Conservation (phyloP, 2,888 invertebrate species). For the Keiferia lycopersicella region DNA sequence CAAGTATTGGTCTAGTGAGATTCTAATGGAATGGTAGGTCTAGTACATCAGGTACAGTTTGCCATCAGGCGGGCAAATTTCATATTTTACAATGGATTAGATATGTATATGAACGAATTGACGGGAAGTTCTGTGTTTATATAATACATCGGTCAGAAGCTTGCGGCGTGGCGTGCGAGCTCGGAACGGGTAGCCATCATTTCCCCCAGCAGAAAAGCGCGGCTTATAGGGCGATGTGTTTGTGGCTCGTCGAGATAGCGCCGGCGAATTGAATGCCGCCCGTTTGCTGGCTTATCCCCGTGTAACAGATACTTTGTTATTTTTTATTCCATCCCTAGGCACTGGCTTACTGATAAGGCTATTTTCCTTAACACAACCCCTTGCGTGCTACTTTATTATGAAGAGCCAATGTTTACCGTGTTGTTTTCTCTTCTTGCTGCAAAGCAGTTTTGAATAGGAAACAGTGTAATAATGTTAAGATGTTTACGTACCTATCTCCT, state of each 20-base stretch:
- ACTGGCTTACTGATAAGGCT: conserved; percentile 51
- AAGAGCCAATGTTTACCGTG: conserved; percentile 48
- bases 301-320: conserved; percentile 64
- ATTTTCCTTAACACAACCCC: conserved; percentile 53
- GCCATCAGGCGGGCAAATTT: too few species aligned
- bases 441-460: conserved; percentile 39
- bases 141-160: conserved; percentile 16
- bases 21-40: too few species aligned
- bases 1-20: too few species aligned
- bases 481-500: conserved; percentile 9
- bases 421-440: conserved; percentile 43
- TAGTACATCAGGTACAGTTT: too few species aligned
- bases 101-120: neutral
- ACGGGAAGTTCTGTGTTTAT: neutral
- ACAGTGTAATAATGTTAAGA: conserved; percentile 30
- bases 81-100: too few species aligned
- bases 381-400: conserved; percentile 40
- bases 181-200: conserved; percentile 41
- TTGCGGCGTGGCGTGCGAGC: conserved; percentile 25
- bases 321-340: conserved; percentile 52
- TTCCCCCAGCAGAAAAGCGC: conserved; percentile 47
- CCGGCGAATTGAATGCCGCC: conserved; percentile 67
- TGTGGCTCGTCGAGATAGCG: conserved; percentile 62
- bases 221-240: conserved; percentile 57
- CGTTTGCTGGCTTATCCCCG: conserved; percentile 65